Evolutionary conservation across 2,797 vertebrate genomes (phyloP), one percentile per base, ranked within the genome.

Genomic region (Pitangus sulphuratus): DNA sequence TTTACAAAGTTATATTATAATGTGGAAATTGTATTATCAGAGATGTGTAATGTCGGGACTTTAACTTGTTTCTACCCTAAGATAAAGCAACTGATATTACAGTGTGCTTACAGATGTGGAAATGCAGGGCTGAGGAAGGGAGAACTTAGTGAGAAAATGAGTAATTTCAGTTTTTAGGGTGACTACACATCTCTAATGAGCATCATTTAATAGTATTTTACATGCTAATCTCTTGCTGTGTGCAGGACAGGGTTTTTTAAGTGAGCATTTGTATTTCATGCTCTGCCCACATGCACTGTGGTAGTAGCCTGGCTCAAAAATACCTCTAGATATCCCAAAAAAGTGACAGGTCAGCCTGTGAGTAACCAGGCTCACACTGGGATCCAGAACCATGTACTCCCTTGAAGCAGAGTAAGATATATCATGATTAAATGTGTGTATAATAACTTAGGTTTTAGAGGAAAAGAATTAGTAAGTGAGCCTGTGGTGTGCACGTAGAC

Each of bases 391-490:
- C 47, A 26, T 10, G 16, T 4, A 2, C 7, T 61, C 6, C 47
- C 21, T 39, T 64, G 64, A 56, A 75, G 47, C 20, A 62, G 50
- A 54, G 22, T 19, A 57, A 71, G 40, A 28, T 64, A 13, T 5
- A 19, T 57, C 66, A 35, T 1, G 2, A 26, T 40, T 91, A 75
- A 89, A 72, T 31, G 14, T 0, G 0, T 21, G 26, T 60, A 17
- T 37, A 76, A 58, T 75, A 54, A 76, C 92, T 74, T 4, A 7
- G 48, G 28, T 64, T 89, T 89, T 60, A 61, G 31, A 61, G 64
- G n/a, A 82, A 91, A 65, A 78, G 45, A 89, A 81, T 80, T 86
- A 84, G 47, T 83, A 69, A 62, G 56, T 6, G 62, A 96, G 61
- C 40, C 56, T 30, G 70, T 9, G 31, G 44, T 39, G 61, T 70